Conservation (phyloP, 2,113 vertebrate genomes). For the Synchiropus splendidus region DNA sequence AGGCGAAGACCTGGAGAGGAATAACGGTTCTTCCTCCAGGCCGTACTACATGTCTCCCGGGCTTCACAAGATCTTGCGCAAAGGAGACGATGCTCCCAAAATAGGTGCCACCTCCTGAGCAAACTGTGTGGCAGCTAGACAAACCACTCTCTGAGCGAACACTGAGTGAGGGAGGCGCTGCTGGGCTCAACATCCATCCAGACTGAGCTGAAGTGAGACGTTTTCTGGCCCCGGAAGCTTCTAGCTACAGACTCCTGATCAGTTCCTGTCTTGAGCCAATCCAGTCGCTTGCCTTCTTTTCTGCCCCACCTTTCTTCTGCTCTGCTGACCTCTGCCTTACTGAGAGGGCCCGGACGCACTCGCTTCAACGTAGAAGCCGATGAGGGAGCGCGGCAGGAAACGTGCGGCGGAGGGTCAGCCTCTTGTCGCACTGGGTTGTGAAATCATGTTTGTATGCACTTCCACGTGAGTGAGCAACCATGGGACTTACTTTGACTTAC, state of each 20-base stretch:
- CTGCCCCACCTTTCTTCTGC: slow-evolving; percentile 25
- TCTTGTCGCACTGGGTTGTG: slow-evolving; percentile 53
- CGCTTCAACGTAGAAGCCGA: slow-evolving; percentile 33
- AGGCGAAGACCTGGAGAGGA: slow-evolving; percentile 97
- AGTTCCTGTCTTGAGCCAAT: too few relatives aligned
- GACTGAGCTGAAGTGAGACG: too few relatives aligned
- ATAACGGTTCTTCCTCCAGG: slow-evolving; percentile 84
- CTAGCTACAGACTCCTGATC: too few relatives aligned
- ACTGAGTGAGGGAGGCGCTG: too few relatives aligned
- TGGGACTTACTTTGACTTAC: slow-evolving; percentile 25
- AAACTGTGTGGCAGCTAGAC: not conserved
- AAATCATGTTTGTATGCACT: slow-evolving; percentile 48
- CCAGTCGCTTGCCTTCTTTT: too few relatives aligned
- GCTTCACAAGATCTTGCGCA: slow-evolving; percentile 83
- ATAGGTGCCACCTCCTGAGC: slow-evolving; percentile 64
- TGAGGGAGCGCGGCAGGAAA: slow-evolving; percentile 27
- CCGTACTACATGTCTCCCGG: slow-evolving; percentile 90
- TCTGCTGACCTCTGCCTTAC: slow-evolving; percentile 11
- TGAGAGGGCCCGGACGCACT: slow-evolving; percentile 18
- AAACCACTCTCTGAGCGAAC: too few relatives aligned
- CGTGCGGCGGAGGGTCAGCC: slow-evolving; percentile 12
- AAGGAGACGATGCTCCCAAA: slow-evolving; percentile 74
- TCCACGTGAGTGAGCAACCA: slow-evolving; percentile 39
- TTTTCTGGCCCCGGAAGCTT: too few relatives aligned
- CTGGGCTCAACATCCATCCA: too few relatives aligned